Base-by-base conservation (phyloP, 2,113 vertebrate species). In the Malurus alboscapulatus region DNA sequence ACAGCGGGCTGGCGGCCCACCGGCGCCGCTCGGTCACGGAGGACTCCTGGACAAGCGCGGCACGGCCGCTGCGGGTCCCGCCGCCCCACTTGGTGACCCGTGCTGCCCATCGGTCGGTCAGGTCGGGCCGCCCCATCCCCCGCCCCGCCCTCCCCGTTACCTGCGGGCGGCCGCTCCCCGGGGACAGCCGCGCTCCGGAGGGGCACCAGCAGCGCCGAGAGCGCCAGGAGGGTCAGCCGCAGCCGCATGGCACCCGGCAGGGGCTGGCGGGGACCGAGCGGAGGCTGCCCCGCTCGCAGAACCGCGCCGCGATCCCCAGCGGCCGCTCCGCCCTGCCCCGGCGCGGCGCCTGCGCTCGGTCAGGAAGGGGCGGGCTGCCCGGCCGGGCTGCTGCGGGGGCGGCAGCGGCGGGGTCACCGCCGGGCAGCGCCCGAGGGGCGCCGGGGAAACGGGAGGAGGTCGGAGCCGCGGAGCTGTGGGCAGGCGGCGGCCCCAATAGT, bases 281-380 rank as follows among this genome's bases (percentile, higher is more conserved):
- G 0, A 16, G 15, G 1, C 25, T 17, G 0, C 10, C 29, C 4
- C 20, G 0, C 13, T 12, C 9, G 1, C 3, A 11, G 1, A 5
- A 8, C 6, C 12, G n/a, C 48, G 9, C 40, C 15, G 21, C 29
- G 3, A 3, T 9, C 34, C 3, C 4, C 21, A 3, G 3, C 7
- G 27, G 1, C 1, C 24, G 2, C 14, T 1, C 19, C 10, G 7
- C 38, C 19, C 29, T 0, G 6, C 20, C 5, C 9, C 12, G 10
- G 61, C 4, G 22, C 25, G 3, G 48, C 79, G 80, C 91, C 91
- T 85, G 79, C 87, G 91, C 79, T 16, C 9, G 2, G 4, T 7
- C 29, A 7, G 68, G 29, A 61, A 66, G 24, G n/a, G 91, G 74
- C 44, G 24, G 81, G 50, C 12, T 29, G 42, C 13, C 13, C 29